Evolutionary conservation across 2,888 invertebrate species (phyloP).

Genomic region (Ennomos erosarius): DNA sequence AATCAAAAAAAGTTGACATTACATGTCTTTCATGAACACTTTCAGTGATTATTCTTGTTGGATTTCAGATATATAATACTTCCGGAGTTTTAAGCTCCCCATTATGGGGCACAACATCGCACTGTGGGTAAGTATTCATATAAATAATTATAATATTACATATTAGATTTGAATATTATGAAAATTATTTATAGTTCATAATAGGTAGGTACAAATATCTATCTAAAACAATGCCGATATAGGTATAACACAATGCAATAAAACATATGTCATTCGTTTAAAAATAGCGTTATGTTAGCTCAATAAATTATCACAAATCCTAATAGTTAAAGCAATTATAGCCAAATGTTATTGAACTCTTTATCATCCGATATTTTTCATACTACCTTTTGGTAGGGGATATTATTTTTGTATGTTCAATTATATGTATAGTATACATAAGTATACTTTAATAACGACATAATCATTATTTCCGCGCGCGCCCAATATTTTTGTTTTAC

Average conservation of each 20-base stretch:
- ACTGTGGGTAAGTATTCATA: conserved; percentile 65
- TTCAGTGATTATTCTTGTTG: conserved; percentile 19
- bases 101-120: conserved; percentile 69
- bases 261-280: neutral
- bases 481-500: too few relatives aligned
- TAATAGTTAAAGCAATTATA: conserved; percentile 16
- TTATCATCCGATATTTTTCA: conserved; percentile 10
- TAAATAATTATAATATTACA: neutral
- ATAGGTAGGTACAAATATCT: too few relatives aligned
- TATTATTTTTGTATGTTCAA: too few relatives aligned
- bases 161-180: neutral
- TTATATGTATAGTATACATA: too few relatives aligned
- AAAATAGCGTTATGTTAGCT: too few relatives aligned
- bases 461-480: too few relatives aligned
- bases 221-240: too few relatives aligned
- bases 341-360: conserved; percentile 32
- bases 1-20: neutral
- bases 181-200: neutral
- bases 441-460: too few relatives aligned
- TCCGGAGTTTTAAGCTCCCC: conserved; percentile 59
- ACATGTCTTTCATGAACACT: neutral
- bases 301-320: conserved; percentile 13
- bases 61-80: conserved; percentile 52
- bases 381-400: neutral
- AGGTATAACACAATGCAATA: neutral